Evolutionary conservation across 2,113 vertebrate genomes (phyloP).

Genomic region (Dasyornis broadbenti): DNA sequence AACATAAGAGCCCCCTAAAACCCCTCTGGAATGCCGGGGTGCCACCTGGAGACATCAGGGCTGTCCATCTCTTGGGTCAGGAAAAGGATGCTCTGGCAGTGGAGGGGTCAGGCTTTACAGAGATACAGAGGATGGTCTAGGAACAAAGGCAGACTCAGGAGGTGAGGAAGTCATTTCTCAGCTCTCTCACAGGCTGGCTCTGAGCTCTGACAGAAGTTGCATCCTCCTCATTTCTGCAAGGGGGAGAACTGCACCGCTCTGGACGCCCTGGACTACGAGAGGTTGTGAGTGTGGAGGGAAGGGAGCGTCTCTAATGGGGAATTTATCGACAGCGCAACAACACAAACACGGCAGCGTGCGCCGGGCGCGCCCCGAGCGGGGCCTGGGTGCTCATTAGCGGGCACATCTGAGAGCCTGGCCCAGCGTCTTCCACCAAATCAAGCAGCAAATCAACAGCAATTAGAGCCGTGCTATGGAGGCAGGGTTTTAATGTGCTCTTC

Average conservation of each 20-base stretch:
- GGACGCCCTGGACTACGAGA: background rate
- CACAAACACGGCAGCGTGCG: background rate
- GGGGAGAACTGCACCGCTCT: rapidly evolving
- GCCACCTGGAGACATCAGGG: background rate
- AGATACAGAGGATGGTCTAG: rapidly evolving
- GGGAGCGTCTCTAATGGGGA: background rate
- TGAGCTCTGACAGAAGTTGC: background rate
- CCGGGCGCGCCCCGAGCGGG: background rate
- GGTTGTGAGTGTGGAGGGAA: background rate
- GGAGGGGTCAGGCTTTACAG: background rate
- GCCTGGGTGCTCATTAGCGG: background rate
- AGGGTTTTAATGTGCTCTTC: background rate
- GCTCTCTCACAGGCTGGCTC: background rate
- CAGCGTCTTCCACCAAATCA: background rate
- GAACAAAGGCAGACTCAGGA: background rate
- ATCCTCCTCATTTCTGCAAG: background rate
- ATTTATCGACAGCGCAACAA: background rate
- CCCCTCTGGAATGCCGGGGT: background rate
- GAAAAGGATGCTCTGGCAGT: background rate
- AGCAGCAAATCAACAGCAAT: slow-evolving; percentile 48
- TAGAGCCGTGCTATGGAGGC: background rate
- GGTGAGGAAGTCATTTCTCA: background rate
- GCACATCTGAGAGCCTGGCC: background rate
- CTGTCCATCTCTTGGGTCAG: background rate
- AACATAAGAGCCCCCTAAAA: too few species aligned